A percentile compares a stretch with the other conserved stretches of the same genome.
phyloP scores from a whole-genome alignment of 1,140 invertebrate species.

The Andricus grossulariae region DNA sequence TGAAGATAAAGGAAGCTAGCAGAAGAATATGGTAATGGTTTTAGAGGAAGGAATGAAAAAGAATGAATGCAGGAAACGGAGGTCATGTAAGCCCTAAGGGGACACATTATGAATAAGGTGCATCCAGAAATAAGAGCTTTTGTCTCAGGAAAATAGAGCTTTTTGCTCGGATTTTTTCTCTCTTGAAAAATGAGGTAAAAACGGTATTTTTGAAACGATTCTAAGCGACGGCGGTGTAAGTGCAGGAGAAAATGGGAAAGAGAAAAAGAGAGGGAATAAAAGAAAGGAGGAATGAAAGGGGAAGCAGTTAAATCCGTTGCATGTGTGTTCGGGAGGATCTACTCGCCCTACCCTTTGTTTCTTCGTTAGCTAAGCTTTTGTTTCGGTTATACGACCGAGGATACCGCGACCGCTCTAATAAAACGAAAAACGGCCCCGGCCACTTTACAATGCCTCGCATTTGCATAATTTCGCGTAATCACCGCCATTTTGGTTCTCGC shows the following conservation, averaged over 20 bases:
- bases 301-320: conserved; percentile 75
- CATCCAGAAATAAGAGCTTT: too few relatives aligned
- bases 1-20: too few relatives aligned
- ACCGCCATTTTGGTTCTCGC: conserved; percentile 71
- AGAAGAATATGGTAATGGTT: too few relatives aligned
- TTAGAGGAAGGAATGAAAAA: too few relatives aligned
- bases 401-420: conserved; percentile 68
- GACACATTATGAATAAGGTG: too few relatives aligned
- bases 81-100: too few relatives aligned
- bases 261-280: conserved; percentile 64
- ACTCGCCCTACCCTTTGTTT: conserved; percentile 71
- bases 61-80: too few relatives aligned
- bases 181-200: background rate
- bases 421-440: conserved; percentile 72
- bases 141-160: background rate
- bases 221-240: conserved; percentile 36
- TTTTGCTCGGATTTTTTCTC: background rate
- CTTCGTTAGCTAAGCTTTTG: conserved; percentile 74
- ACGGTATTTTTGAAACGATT: conserved; percentile 31
- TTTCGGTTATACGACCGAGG: conserved; percentile 73
- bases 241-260: conserved; percentile 49
- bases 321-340: conserved; percentile 71
- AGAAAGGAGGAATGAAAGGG: conserved; percentile 74
- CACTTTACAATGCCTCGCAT: conserved; percentile 72
- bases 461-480: conserved; percentile 77